Evolutionary conservation across 2,797 vertebrate species (phyloP).

Genomic region (Acanthornis magna): DNA sequence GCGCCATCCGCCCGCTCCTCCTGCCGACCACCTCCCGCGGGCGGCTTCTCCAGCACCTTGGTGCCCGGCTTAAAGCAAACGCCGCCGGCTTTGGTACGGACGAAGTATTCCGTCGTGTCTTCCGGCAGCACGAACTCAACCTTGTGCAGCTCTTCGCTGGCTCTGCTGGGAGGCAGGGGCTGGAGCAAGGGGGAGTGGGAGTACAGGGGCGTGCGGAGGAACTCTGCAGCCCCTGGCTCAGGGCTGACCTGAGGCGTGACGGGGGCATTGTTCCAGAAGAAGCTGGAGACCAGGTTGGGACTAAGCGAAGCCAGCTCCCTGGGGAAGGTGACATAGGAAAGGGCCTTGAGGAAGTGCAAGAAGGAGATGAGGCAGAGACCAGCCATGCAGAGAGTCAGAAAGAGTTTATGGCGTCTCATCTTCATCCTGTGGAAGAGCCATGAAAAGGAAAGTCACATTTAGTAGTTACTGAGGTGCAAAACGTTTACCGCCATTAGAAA

Average conservation of each 20-base stretch:
- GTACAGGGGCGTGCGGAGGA: constrained; percentile 78
- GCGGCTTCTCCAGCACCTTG: constrained; percentile 80
- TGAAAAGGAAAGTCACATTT: constrained; percentile 40
- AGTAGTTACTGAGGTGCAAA: neutral
- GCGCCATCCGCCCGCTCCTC: constrained; percentile 58
- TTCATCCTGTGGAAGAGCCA: constrained; percentile 85
- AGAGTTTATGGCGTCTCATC: constrained; percentile 98
- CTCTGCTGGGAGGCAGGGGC: constrained; percentile 73
- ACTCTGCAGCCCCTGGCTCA: constrained; percentile 80
- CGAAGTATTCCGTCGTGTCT: constrained; percentile 86
- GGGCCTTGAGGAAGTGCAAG: constrained; percentile 98
- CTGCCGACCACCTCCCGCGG: neutral
- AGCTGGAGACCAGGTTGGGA: constrained; percentile 95
- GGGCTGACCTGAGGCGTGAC: constrained; percentile 84
- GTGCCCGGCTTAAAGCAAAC: constrained; percentile 92
- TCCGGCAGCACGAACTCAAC: constrained; percentile 80
- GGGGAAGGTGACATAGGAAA: constrained; percentile 96
- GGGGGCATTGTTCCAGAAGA: constrained; percentile 90
- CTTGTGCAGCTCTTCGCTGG: constrained; percentile 79
- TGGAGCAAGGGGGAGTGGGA: constrained; percentile 77
- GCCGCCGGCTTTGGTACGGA: constrained; percentile 90
- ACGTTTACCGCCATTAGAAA: neutral
- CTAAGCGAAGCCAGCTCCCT: constrained; percentile 94
- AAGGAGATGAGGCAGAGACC: constrained; percentile 99
- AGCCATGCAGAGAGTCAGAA: constrained; percentile 96